Percentiles rank a stretch among this genome's conserved stretches.
phyloP scores from a whole-genome alignment of 2,888 invertebrate species.

The Pristionchus exspectatus region DNA sequence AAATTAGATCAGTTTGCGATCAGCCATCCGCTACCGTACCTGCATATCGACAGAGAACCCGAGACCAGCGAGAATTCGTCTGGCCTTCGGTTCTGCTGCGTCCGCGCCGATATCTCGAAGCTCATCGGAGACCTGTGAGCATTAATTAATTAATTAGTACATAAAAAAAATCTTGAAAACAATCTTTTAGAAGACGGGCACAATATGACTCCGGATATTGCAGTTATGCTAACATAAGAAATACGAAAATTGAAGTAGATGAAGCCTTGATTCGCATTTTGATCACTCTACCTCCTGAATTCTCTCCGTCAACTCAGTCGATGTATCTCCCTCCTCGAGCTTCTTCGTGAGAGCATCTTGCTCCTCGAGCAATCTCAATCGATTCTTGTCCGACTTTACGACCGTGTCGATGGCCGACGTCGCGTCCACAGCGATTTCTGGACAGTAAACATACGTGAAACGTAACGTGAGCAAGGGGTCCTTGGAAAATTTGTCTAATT shows the following conservation, averaged over 20 bases:
- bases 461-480: too few relatives aligned
- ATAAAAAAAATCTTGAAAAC: neutral
- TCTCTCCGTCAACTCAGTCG: conserved; percentile 86
- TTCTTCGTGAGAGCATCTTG: conserved; percentile 87
- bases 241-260: neutral
- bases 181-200: neutral
- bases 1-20: neutral
- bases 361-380: conserved; percentile 88
- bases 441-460: conserved; percentile 52
- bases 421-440: conserved; percentile 98
- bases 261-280: neutral
- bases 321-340: conserved; percentile 84
- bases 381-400: conserved; percentile 92
- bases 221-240: neutral
- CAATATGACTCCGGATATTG: neutral
- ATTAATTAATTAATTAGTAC: neutral
- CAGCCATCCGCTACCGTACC: conserved; percentile 83
- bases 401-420: conserved; percentile 94
- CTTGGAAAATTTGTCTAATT: too few relatives aligned
- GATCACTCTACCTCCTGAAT: conserved; percentile 85
- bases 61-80: conserved; percentile 96
- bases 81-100: conserved; percentile 95
- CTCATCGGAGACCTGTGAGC: conserved; percentile 90
- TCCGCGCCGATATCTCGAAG: conserved; percentile 96
- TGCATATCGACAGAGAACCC: conserved; percentile 90